Evolutionary conservation across 2,113 vertebrate species (phyloP), one percentile per base, ranked within the genome.

Genomic region (Macheiramphus alcinus): DNA sequence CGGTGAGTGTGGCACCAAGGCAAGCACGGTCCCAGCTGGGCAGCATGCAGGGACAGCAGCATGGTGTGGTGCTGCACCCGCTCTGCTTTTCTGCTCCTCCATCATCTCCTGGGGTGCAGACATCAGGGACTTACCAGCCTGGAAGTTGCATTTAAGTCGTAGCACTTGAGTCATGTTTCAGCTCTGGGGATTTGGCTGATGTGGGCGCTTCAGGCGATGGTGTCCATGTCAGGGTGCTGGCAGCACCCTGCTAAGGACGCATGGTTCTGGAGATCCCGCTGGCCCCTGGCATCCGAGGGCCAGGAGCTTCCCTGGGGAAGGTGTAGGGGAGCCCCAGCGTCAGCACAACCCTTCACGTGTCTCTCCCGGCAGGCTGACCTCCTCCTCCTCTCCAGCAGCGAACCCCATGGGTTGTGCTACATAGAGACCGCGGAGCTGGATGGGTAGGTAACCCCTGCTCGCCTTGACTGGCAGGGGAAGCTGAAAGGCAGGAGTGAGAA

Each of bases 391-490:
- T 99, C 98, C 97, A 99, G 99, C 98, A 99, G 98, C 0, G 99
- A 99, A 82, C 99, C 99, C 56, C 99, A 99, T 6, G 99, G 99
- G 22, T 97, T 99, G 94, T 99, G 99, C 94, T 99, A 99, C 97
- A 99, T 99, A 20, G 99, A 99, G 97, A 99, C 99, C 0, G 99
- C 99, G 2, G 99, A 99, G 94, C 98, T 99, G 22, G 99, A 99
- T 4, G 99, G 99, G 99, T 99, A 91, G 95, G 99, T 97, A 6
- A 4, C 52, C 42, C 29, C 42, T 2, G 5, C 71, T 26, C 0
- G 0, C 27, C 55, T 15, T 13, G 9, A 2, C 19, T 16, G 43
- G 10, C 32, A 1, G 6, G 32, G 62, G 18, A 20, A 19, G 71
- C 76, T 3, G 4, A 32, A 40, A 42, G n/a, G 16, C 32, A 20